Evolutionary conservation across 2,888 invertebrate genomes (phyloP).

Genomic region (Orthosia gracilis): DNA sequence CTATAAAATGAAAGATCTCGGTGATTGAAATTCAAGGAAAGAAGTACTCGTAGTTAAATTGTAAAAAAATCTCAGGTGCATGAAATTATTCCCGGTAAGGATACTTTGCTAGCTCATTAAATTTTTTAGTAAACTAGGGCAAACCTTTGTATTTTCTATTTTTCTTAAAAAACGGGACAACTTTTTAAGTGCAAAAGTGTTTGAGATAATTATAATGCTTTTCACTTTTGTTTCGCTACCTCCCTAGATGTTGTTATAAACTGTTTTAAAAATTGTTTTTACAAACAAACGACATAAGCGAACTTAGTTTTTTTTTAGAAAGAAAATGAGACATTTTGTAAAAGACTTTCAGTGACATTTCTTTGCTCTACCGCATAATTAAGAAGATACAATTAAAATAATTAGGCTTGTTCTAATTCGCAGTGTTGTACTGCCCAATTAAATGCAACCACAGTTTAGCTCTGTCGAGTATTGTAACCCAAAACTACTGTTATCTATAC

Average conservation of each 20-base stretch:
- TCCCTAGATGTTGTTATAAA: not conserved
- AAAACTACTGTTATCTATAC: not conserved
- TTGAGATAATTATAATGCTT: not conserved
- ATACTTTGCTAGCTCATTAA: slow-evolving; percentile 1
- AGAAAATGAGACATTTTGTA: not conserved
- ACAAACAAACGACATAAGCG: not conserved
- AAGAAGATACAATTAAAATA: not conserved
- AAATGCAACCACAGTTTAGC: not conserved
- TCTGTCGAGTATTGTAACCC: not conserved
- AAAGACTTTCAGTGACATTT: not conserved
- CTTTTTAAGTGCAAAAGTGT: slow-evolving; percentile 7
- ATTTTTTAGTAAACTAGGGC: not conserved
- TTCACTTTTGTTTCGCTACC: not conserved
- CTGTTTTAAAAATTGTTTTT: not conserved
- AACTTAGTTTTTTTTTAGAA: not conserved
- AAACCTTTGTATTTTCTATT: slow-evolving; percentile 6
- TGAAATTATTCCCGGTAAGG: not conserved
- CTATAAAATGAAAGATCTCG: not conserved
- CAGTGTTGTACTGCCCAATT: not conserved
- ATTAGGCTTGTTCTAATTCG: not conserved
- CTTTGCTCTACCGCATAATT: not conserved
- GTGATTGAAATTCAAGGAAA: not conserved
- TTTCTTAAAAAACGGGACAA: slow-evolving; percentile 14
- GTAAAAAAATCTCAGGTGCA: too few relatives aligned
- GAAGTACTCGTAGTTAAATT: not conserved